Conservation (phyloP, 2,113 vertebrate species). For the Aspiorhynchus laticeps region DNA sequence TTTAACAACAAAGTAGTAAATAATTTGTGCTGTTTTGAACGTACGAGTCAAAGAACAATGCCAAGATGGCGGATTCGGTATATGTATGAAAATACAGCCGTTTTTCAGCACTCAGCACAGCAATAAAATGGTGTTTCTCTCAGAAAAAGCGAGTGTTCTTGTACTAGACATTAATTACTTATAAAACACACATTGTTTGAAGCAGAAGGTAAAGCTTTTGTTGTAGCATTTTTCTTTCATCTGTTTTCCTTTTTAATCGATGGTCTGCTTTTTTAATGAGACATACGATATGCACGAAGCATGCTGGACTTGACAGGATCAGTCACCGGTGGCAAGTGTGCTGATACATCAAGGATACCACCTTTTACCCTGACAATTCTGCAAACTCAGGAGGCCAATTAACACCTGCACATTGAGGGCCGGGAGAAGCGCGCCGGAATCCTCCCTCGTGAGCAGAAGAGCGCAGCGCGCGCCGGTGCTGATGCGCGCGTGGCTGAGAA, state of each 20-base stretch:
- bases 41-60: too few species aligned
- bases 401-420: constrained; percentile 82
- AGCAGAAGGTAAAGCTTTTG: constrained; percentile 58
- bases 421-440: constrained; percentile 81
- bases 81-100: neutral
- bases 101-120: neutral
- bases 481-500: constrained; percentile 63
- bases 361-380: constrained; percentile 85
- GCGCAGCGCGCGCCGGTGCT: constrained; percentile 63
- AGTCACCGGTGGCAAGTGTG: constrained; percentile 87
- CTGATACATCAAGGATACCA: constrained; percentile 92
- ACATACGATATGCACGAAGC: constrained; percentile 82
- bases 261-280: constrained; percentile 81
- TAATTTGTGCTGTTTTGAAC: neutral
- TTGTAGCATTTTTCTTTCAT: neutral
- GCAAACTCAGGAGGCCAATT: constrained; percentile 90
- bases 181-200: constrained; percentile 67
- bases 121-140: neutral
- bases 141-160: constrained; percentile 29
- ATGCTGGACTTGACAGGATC: constrained; percentile 80
- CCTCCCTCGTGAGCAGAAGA: constrained; percentile 72
- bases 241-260: constrained; percentile 47
- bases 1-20: neutral
- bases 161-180: constrained; percentile 66
- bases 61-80: neutral